Base-by-base conservation (phyloP, 2,888 invertebrate species). In the Argyra leucocephala region DNA sequence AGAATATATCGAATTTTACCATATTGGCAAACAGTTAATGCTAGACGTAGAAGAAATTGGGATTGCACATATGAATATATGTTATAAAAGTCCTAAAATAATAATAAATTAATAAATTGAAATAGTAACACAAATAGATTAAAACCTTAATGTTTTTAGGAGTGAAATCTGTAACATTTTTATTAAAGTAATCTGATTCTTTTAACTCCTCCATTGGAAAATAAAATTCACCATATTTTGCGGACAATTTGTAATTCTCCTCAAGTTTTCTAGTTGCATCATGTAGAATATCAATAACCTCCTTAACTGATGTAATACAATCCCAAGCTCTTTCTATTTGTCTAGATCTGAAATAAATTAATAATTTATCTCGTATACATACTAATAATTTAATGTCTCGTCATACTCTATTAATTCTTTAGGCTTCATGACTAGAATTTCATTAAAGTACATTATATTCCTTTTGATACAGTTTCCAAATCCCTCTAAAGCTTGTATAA, bases 21-120 rank as follows among this genome's bases (percentile, higher is more conserved):
- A 22, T 74, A 72, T 9, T 76, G 76, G 62, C 73, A 74, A 22
- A 76, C 72, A 9, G 76, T 75, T 3, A 80, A 70, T n/a, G 77
- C 77, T 67, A 80, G 69, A 3, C 80, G 77, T 6, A 78, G 67
- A 31, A 80, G 68, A 67, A 76, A 79, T 69, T 80, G 79, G 9
- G 79, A 79, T 69, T 80, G 80, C 57, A 79, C 77, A 67, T 79
- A 79, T 22, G 79, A 77, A 65, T 79, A 80, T 31, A 80, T 79
- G 66, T 80, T 80, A 70, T 78, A 78, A 65, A 80, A 79, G 65
- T 78, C 78, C 79, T 80, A 68, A 9, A 67, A 67, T 18, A 48
- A 15, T 18, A 48, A 10, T 31, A 10, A 31, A 31, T 26, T 31
- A 31, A 31, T 4, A 12, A 48, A 48, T 48, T 48, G 12, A 24